Evolutionary conservation across 2,888 invertebrate genomes (phyloP).

Genomic region (Sminthurinus aureus): DNA sequence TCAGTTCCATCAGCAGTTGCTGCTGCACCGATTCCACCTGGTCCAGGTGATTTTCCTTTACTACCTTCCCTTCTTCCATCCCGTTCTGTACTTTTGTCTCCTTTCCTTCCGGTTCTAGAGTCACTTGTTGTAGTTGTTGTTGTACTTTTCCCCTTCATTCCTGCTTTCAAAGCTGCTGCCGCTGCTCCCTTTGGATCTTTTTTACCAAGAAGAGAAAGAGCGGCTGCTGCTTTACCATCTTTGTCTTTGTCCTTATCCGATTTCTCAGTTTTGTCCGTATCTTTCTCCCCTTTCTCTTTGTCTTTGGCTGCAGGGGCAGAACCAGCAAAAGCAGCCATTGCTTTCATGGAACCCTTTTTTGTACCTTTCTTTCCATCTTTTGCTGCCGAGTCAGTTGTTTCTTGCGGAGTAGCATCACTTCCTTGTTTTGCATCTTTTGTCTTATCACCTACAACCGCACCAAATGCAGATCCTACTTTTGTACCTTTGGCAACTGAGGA

Average conservation of each 20-base stretch:
- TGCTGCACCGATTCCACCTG: not conserved
- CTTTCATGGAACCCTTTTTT: slow-evolving; percentile 32
- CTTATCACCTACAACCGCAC: not conserved
- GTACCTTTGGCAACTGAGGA: slow-evolving; percentile 9
- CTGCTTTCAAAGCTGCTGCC: slow-evolving; percentile 10
- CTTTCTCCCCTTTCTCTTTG: not conserved
- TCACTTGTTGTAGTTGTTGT: not conserved
- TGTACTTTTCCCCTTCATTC: slow-evolving; percentile 21
- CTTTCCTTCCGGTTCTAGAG: slow-evolving; percentile 23
- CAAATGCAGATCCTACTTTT: not conserved
- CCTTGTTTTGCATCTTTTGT: not conserved
- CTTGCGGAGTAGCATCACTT: not conserved
- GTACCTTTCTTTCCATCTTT: slow-evolving; percentile 17
- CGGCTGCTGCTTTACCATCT: slow-evolving; percentile 3
- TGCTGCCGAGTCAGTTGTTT: not conserved
- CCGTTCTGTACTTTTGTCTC: slow-evolving; percentile 32
- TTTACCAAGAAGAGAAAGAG: not conserved
- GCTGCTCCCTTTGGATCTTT: slow-evolving; percentile 18
- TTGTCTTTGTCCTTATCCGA: not conserved
- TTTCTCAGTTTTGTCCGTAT: not conserved
- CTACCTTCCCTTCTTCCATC: slow-evolving; percentile 31
- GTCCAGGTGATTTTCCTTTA: slow-evolving; percentile 65
- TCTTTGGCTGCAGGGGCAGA: not conserved
- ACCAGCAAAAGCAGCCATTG: not conserved
- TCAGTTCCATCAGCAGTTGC: slow-evolving; percentile 5